These are phyloP conservation scores for Anhinga anhinga DNA, from an alignment of 2,113 vertebrate species.

Conservation along the genomic window DNA sequence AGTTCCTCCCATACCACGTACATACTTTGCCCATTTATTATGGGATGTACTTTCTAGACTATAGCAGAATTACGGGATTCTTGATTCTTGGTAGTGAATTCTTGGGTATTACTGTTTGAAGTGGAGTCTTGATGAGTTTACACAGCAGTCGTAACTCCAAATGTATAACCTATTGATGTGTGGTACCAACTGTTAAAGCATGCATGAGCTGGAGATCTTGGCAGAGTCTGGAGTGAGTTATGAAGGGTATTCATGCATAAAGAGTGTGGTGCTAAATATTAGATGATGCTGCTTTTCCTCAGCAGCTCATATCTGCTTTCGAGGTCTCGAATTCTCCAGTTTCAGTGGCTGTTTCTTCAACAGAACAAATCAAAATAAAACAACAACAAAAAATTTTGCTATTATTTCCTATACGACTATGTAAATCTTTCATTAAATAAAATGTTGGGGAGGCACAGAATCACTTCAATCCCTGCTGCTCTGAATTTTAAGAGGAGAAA, in stretches of 20 bases:
- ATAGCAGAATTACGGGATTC: neutral
- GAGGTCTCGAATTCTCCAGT: neutral
- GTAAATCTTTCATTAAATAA: neutral
- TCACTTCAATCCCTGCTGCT: neutral
- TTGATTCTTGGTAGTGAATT: neutral
- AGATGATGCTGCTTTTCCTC: neutral
- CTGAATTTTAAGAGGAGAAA: neutral
- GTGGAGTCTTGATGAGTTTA: neutral
- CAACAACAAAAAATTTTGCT: neutral
- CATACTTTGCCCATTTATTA: neutral
- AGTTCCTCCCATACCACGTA: neutral
- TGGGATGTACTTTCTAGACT: neutral
- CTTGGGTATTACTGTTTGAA: neutral
- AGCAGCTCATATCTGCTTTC: neutral
- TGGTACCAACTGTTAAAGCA: constrained; percentile 24
- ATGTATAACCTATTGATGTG: neutral
- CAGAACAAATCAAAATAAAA: neutral
- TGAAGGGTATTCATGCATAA: neutral
- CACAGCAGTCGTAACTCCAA: neutral
- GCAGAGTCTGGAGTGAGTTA: neutral
- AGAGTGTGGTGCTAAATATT: constrained; percentile 39
- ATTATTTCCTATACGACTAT: neutral
- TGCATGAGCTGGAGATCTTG: neutral
- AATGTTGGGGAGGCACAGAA: neutral
- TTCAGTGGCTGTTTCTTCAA: neutral